Evolutionary conservation across 1,140 invertebrate genomes (phyloP), one percentile per base, ranked within the genome.

Genomic region (Heliconius eleuchia): DNA sequence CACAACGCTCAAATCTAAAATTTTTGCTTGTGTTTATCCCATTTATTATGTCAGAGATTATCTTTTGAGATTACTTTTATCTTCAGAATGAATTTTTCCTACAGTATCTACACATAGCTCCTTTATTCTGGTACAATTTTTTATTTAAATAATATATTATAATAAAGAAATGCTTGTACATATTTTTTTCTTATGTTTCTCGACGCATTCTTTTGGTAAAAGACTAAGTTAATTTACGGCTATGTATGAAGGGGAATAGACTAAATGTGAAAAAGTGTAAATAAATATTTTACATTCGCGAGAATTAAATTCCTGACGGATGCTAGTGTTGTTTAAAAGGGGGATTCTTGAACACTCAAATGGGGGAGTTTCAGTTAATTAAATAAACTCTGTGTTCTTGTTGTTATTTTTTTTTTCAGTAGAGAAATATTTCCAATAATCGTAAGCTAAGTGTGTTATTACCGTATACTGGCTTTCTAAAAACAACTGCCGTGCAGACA

Each of bases 271-370:
- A 89, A 91, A 88, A 89, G 85, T 88, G 87, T 88, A 89, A 90
- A 91, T 87, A 92, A 89, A 91, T 89, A 91, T 92, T 89, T 91
- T 90, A 82, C 85, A 89, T 90, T 83, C 80, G 85, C 83, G 76
- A 82, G 90, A 89, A 92, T 92, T 89, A 90, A 92, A 94, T 92
- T 94, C 91, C 88, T 90, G 87, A 89, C 87, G 90, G 89, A 93
- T 89, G 89, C 87, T 92, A 92, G 93, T 93, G 89, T 90, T 93
- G 90, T 92, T 92, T 92, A 90, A 91, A 89, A 84, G 88, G 89
- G 87, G 89, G 92, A 91, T 93, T 93, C 90, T 92, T 92, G 91
- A 92, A 89, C 90, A 91, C 83, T 91, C 91, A 88, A 89, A 90
- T 86, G 83, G 91, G 91, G 91, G 88, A 89, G 88, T 86, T 88